Evolutionary conservation across 2,113 vertebrate genomes (phyloP).

Genomic region (Chinchilla lanigera): DNA sequence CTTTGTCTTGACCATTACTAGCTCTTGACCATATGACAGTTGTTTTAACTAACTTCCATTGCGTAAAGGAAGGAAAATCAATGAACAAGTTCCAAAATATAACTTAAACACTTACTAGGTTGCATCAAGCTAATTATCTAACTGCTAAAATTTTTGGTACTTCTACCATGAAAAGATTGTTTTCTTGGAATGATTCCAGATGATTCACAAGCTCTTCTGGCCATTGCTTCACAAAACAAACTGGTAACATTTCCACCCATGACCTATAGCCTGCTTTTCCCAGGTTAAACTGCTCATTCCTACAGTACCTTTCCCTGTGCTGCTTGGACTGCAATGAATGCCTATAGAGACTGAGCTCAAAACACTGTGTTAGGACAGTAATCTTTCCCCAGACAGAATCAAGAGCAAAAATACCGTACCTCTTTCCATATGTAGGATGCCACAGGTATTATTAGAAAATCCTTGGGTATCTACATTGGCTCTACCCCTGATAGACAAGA

Average conservation of each 20-base stretch:
- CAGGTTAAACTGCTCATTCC: neutral
- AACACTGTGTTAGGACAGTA: rapidly evolving
- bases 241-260: neutral
- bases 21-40: neutral
- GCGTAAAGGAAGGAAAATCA: slow-evolving; percentile 36
- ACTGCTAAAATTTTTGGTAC: neutral
- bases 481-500: neutral
- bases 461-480: neutral
- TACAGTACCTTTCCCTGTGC: neutral
- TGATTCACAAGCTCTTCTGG: neutral
- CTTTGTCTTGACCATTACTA: neutral
- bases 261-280: neutral
- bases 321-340: neutral
- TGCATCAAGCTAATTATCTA: neutral
- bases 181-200: neutral
- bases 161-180: neutral
- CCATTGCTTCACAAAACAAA: neutral
- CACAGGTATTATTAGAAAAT: neutral
- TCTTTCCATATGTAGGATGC: neutral
- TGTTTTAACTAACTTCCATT: neutral
- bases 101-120: neutral
- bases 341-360: neutral
- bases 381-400: neutral
- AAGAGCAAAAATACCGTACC: neutral
- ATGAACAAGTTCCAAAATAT: neutral